Conservation (phyloP, 2,113 vertebrate species). For the Otocyon megalotis region DNA sequence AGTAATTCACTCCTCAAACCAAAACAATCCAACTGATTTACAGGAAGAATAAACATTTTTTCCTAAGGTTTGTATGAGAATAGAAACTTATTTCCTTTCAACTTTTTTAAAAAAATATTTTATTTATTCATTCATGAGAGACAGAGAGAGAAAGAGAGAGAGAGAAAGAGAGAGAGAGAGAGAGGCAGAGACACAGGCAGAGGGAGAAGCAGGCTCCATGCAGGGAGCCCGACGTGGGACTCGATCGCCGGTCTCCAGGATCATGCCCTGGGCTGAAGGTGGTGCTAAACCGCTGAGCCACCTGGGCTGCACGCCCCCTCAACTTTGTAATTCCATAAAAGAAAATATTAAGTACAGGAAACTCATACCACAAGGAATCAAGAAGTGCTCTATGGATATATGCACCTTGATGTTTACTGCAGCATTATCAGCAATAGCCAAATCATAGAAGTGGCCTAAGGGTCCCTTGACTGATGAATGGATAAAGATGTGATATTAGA, state of each 20-base stretch:
- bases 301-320: too few relatives aligned
- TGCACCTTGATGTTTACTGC: background rate
- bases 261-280: too few relatives aligned
- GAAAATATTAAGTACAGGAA: background rate
- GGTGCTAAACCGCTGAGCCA: too few relatives aligned
- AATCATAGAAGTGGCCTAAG: background rate
- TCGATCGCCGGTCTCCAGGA: too few relatives aligned
- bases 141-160: too few relatives aligned
- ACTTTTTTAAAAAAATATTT: too few relatives aligned
- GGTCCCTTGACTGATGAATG: background rate
- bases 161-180: too few relatives aligned
- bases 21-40: background rate
- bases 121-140: too few relatives aligned
- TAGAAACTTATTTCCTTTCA: constrained; percentile 8
- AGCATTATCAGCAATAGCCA: background rate
- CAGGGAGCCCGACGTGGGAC: too few relatives aligned
- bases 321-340: background rate
- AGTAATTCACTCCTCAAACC: constrained; percentile 17
- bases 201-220: too few relatives aligned
- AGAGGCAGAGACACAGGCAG: too few relatives aligned
- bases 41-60: constrained; percentile 24
- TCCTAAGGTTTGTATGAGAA: constrained; percentile 11
- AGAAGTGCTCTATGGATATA: background rate
- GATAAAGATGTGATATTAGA: background rate
- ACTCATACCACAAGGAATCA: background rate